Evolutionary conservation across 2,888 invertebrate genomes (phyloP).

Genomic region (Lepetodrilus schrolli): DNA sequence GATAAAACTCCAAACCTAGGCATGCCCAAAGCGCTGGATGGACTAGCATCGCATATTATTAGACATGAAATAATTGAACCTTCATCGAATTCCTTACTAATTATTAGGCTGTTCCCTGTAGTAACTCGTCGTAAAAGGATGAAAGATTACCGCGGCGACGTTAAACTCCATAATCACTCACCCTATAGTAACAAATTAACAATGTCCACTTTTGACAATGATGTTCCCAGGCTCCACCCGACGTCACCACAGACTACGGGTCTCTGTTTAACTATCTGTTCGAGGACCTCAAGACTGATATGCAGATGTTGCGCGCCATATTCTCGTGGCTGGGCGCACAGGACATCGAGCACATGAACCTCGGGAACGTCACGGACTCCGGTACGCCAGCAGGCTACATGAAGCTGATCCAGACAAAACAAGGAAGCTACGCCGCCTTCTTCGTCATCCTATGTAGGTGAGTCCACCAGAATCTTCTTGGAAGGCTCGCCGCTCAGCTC

Average conservation of each 20-base stretch:
- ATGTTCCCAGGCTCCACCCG: background rate
- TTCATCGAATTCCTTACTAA: no score
- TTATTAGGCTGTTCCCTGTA: no score
- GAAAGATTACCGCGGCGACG: no score
- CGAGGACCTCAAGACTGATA: conserved; percentile 2
- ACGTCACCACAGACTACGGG: background rate
- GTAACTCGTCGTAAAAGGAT: no score
- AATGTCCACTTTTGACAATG: no score
- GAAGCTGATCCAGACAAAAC: conserved; percentile 42
- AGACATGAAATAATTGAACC: no score
- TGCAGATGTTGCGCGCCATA: conserved; percentile 6
- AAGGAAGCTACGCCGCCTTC: conserved; percentile 46
- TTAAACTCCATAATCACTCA: no score
- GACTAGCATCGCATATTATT: no score
- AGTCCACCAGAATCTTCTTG: background rate
- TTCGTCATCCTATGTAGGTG: conserved; percentile 49
- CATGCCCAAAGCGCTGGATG: no score
- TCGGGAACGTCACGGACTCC: conserved; percentile 32
- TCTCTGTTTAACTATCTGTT: background rate
- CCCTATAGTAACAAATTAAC: no score
- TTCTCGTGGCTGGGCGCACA: conserved; percentile 21
- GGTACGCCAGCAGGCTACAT: conserved; percentile 47
- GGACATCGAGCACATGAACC: background rate
- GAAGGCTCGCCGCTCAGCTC: no score
- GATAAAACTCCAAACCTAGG: no score